Percentiles rank a stretch among this genome's conserved stretches.
phyloP scores from a whole-genome alignment of 2,888 invertebrate genomes.

The Lasioglossum zephyrum region DNA sequence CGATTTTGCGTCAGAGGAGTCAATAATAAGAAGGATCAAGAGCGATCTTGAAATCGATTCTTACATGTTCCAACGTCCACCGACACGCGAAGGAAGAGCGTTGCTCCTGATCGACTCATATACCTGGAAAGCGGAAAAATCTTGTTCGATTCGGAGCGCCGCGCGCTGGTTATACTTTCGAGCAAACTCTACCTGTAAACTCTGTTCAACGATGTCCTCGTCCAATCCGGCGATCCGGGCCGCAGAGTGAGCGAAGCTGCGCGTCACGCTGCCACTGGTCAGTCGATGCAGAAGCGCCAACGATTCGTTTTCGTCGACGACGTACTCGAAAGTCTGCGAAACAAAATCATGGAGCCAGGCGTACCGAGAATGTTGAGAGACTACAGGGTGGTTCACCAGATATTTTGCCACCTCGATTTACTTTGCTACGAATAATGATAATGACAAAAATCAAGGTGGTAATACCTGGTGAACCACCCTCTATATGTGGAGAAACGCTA shows the following conservation, averaged over 20 bases:
- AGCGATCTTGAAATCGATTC: neutral
- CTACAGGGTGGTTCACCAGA: too few species aligned
- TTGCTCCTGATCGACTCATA: constrained; percentile 65
- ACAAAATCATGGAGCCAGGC: too few species aligned
- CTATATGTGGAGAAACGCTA: too few species aligned
- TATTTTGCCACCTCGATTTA: too few species aligned
- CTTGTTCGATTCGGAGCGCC: neutral
- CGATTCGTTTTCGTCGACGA: constrained; percentile 85
- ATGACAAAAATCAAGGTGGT: too few species aligned
- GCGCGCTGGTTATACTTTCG: neutral
- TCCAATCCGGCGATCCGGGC: constrained; percentile 87
- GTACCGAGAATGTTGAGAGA: neutral
- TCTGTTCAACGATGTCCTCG: constrained; percentile 85
- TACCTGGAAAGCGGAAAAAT: constrained; percentile 57
- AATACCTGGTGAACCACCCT: too few species aligned
- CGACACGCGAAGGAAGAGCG: constrained; percentile 54
- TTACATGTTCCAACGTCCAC: constrained; percentile 22
- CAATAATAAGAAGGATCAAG: neutral
- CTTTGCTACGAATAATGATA: too few species aligned
- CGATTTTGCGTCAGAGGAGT: neutral
- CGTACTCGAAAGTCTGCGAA: constrained; percentile 87
- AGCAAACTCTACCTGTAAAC: constrained; percentile 81
- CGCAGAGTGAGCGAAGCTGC: constrained; percentile 89
- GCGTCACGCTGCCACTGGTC: constrained; percentile 86
- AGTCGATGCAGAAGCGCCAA: constrained; percentile 89